Evolutionary conservation across 2,113 vertebrate genomes (phyloP).

Genomic region (Tragelaphus buxtoni): DNA sequence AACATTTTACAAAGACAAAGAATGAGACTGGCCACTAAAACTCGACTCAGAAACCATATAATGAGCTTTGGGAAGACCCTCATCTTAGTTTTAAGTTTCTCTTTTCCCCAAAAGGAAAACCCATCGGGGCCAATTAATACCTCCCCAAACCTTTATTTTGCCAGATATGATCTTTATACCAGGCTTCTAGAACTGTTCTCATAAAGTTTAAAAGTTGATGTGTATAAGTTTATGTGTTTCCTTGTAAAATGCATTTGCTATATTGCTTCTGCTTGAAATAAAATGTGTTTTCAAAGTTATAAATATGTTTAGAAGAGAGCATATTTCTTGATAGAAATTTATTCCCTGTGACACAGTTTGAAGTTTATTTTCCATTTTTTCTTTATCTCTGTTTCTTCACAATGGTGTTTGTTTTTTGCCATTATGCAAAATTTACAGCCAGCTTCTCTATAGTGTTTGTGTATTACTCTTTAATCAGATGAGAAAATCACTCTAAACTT

Average conservation of each 20-base stretch:
- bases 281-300: slow-evolving; percentile 54
- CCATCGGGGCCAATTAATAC: slow-evolving; percentile 26
- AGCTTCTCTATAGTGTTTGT: slow-evolving; percentile 61
- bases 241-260: slow-evolving; percentile 55
- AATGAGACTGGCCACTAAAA: neutral
- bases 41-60: neutral
- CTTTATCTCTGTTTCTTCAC: slow-evolving; percentile 66
- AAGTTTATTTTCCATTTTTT: slow-evolving; percentile 47
- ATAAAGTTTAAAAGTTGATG: slow-evolving; percentile 53
- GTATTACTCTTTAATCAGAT: slow-evolving; percentile 76
- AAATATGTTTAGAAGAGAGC: slow-evolving; percentile 52
- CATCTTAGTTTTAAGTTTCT: neutral
- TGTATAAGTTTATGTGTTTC: slow-evolving; percentile 55
- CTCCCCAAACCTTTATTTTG: slow-evolving; percentile 4
- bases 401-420: slow-evolving; percentile 69
- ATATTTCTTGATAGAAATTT: slow-evolving; percentile 67
- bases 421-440: slow-evolving; percentile 74
- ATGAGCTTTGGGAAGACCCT: neutral
- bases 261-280: slow-evolving; percentile 58
- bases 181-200: neutral
- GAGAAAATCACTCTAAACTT: slow-evolving; percentile 69
- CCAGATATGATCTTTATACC: slow-evolving; percentile 24
- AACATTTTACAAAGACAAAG: neutral
- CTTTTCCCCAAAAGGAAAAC: slow-evolving; percentile 1
- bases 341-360: slow-evolving; percentile 60